Evolutionary conservation across 2,113 vertebrate species (phyloP).

Genomic region (Brachypteracias leptosomus): DNA sequence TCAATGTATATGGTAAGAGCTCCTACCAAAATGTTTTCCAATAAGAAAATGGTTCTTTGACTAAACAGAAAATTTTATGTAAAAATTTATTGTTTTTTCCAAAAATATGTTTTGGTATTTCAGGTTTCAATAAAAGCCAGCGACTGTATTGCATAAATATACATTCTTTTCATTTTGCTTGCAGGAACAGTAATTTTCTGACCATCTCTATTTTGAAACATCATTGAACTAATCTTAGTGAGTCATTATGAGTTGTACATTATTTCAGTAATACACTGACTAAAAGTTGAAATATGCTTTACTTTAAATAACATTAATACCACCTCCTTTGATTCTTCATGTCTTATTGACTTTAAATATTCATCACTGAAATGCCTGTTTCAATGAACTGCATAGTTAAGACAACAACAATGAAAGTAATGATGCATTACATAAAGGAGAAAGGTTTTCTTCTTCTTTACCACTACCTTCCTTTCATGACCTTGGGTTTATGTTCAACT

Average conservation of each 20-base stretch:
- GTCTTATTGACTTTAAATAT: constrained; percentile 71
- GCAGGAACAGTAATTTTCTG: background rate
- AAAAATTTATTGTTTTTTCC: background rate
- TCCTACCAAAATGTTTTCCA: background rate
- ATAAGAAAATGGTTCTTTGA: background rate
- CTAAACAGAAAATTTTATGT: background rate
- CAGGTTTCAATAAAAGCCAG: background rate
- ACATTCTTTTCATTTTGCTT: background rate
- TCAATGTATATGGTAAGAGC: background rate
- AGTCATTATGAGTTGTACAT: background rate
- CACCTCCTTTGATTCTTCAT: constrained; percentile 79
- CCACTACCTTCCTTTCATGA: background rate
- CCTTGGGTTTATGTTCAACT: background rate
- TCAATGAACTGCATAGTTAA: constrained; percentile 75
- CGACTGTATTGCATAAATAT: background rate
- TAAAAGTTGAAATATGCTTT: background rate
- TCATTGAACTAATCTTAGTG: background rate
- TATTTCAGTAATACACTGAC: background rate
- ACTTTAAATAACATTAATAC: background rate
- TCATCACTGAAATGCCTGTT: constrained; percentile 73
- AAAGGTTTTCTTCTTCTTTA: background rate
- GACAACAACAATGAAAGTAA: constrained; percentile 14
- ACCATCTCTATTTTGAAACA: background rate
- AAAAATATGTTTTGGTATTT: background rate
- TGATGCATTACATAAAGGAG: background rate